These are phyloP conservation scores for Tenualosa ilisha DNA, from an alignment of 2,797 vertebrate species.

Conservation along the genomic window DNA sequence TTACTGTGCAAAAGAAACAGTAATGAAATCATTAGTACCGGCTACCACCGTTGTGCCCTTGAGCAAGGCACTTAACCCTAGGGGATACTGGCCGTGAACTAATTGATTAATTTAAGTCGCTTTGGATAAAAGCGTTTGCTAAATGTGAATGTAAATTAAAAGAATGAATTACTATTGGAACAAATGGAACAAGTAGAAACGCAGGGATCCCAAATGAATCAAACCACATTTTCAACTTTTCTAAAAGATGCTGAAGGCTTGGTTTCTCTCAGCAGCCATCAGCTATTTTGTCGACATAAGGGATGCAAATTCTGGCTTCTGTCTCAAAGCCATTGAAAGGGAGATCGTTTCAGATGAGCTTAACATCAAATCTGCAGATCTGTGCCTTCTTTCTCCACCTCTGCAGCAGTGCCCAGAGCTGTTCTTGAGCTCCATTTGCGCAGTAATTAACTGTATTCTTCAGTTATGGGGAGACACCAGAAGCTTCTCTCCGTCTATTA, in stretches of 20 bases:
- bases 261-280: not conserved
- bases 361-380: not conserved
- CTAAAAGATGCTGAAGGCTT: slow-evolving; percentile 12
- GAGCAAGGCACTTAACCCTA: too few species aligned
- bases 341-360: not conserved
- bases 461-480: not conserved
- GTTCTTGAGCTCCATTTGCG: not conserved
- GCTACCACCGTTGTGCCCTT: too few species aligned
- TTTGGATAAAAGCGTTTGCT: too few species aligned
- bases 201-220: not conserved
- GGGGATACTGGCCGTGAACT: too few species aligned
- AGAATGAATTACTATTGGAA: not conserved
- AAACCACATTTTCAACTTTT: not conserved
- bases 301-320: not conserved
- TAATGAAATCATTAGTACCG: not conserved
- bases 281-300: not conserved
- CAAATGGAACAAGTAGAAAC: not conserved
- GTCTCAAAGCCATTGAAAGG: not conserved
- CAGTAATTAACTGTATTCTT: not conserved
- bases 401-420: not conserved
- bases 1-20: not conserved
- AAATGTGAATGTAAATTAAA: too few species aligned
- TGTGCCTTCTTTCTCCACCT: not conserved
- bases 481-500: not conserved
- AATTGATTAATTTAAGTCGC: too few species aligned